Conservation (phyloP, 2,797 vertebrate genomes). For the Cossypha polioptera region DNA sequence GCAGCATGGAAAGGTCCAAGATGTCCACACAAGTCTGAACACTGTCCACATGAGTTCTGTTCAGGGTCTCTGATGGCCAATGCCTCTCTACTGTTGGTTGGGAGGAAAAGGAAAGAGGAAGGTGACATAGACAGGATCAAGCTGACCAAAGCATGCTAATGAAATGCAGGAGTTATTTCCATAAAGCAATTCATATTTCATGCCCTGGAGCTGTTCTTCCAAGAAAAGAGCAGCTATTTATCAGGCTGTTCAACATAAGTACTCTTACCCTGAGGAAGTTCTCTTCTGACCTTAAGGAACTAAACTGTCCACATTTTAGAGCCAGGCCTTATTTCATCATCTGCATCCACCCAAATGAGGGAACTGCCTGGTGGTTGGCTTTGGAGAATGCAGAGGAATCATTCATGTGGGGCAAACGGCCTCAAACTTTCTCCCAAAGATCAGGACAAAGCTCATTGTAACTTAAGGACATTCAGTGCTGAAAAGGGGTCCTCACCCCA, state of each 20-base stretch:
- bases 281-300: not conserved
- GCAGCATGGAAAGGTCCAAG: not conserved
- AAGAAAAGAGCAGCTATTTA: not conserved
- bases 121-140: not conserved
- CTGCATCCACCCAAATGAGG: not conserved
- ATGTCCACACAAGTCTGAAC: not conserved
- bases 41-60: not conserved
- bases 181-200: not conserved
- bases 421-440: not conserved
- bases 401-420: accelerated
- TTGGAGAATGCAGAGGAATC: not conserved
- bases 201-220: not conserved
- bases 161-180: not conserved
- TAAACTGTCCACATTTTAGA: not conserved
- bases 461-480: not conserved
- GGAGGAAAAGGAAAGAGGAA: not conserved
- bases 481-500: not conserved
- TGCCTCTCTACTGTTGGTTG: not conserved
- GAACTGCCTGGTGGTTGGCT: not conserved
- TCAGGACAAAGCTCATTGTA: not conserved
- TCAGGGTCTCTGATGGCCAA: not conserved
- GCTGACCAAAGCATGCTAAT: not conserved
- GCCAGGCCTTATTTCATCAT: not conserved
- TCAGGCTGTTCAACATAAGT: not conserved
- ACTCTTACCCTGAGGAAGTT: not conserved